Conservation (phyloP, 1,140 invertebrate genomes). For the Oppia nitens region DNA sequence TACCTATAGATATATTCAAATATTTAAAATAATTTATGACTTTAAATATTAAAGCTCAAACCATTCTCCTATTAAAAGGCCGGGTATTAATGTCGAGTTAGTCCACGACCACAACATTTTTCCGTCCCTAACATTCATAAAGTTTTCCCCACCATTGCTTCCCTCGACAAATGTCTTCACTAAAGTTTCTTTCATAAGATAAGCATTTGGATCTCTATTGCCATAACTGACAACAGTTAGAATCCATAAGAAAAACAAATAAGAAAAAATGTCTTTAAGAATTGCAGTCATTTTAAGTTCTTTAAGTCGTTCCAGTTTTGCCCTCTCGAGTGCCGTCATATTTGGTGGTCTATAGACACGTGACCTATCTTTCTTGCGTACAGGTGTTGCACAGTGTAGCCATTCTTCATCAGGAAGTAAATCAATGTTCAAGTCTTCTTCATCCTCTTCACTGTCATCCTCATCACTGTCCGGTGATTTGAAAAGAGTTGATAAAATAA, state of each 20-base stretch:
- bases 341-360: slow-evolving; percentile 25
- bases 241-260: slow-evolving; percentile 35
- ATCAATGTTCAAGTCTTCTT: slow-evolving; percentile 28
- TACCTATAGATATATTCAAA: slow-evolving; percentile 24
- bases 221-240: slow-evolving; percentile 33
- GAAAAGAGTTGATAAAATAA: slow-evolving; percentile 34
- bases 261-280: slow-evolving; percentile 33
- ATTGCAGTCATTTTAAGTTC: slow-evolving; percentile 34
- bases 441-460: slow-evolving; percentile 35
- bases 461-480: slow-evolving; percentile 33
- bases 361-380: slow-evolving; percentile 15
- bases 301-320: slow-evolving; percentile 29
- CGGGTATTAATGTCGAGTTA: slow-evolving; percentile 29
- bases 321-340: slow-evolving; percentile 27
- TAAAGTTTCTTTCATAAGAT: slow-evolving; percentile 30
- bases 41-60: neutral
- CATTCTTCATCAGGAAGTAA: slow-evolving; percentile 25
- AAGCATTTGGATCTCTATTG: slow-evolving; percentile 29
- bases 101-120: slow-evolving; percentile 33
- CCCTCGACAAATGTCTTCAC: slow-evolving; percentile 30
- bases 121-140: slow-evolving; percentile 9
- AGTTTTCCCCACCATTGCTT: slow-evolving; percentile 9
- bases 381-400: slow-evolving; percentile 18
- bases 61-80: slow-evolving; percentile 31
- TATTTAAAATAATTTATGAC: neutral